phyloP scores from a whole-genome alignment of 2,888 invertebrate genomes.

The Drosophila infuscata region DNA sequence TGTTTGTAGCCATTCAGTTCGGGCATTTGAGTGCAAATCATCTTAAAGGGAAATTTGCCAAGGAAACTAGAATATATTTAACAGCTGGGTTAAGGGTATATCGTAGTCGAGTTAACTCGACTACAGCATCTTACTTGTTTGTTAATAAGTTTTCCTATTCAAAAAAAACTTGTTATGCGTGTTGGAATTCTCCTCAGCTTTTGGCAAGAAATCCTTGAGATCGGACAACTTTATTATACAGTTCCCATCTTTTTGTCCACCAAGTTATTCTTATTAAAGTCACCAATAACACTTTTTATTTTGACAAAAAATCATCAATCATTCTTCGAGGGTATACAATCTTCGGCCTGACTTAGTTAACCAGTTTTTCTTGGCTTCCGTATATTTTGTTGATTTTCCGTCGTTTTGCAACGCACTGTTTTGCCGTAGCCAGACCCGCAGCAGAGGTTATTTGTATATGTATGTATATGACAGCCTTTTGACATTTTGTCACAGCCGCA shows the following conservation, averaged over 20 bases:
- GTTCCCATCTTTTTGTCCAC: neutral
- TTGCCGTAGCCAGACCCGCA: conserved; percentile 13
- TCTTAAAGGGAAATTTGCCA: no score
- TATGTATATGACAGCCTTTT: conserved; percentile 59
- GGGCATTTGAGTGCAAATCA: no score
- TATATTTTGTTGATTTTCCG: conserved; percentile 33
- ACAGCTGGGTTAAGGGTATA: no score
- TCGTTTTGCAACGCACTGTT: conserved; percentile 53
- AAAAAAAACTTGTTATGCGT: neutral
- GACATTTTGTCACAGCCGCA: conserved; percentile 65
- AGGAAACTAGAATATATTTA: no score
- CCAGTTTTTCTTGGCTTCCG: conserved; percentile 12
- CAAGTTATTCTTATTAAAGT: neutral
- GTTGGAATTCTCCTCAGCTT: neutral
- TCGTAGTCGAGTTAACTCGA: no score
- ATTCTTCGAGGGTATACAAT: neutral
- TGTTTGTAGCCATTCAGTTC: no score
- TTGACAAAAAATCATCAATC: neutral
- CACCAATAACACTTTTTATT: neutral
- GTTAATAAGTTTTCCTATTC: neutral
- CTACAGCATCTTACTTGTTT: no score
- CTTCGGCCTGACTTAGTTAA: neutral
- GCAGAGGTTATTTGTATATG: conserved; percentile 21
- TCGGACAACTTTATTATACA: neutral
- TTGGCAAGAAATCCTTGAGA: neutral